These are phyloP conservation scores for Litoditis marina DNA, from an alignment of 2,888 invertebrate species.

Conservation along the genomic window DNA sequence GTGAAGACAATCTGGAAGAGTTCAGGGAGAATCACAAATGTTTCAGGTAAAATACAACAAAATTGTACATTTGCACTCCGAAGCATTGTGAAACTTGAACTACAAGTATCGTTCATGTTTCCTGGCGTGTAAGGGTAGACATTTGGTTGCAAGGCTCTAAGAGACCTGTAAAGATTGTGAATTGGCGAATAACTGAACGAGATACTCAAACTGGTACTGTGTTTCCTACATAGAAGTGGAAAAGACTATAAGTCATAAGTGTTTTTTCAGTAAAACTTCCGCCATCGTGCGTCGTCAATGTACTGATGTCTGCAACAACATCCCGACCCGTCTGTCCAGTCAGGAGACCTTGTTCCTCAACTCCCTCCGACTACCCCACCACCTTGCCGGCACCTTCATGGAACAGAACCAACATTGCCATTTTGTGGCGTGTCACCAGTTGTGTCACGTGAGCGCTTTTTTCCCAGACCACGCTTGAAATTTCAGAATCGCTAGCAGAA, in stretches of 20 bases:
- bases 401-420: constrained; percentile 35
- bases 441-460: constrained; percentile 35
- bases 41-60: constrained; percentile 14
- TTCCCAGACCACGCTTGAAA: too few species aligned
- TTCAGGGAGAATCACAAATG: constrained; percentile 33
- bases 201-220: too few species aligned
- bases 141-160: background rate
- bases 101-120: background rate
- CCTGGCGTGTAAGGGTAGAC: background rate
- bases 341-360: constrained; percentile 8
- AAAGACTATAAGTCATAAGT: too few species aligned
- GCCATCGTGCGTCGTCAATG: constrained; percentile 30
- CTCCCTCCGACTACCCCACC: constrained; percentile 4
- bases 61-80: background rate
- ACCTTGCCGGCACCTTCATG: constrained; percentile 21
- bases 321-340: constrained; percentile 1
- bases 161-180: too few species aligned
- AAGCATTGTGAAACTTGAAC: background rate
- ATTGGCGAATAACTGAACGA: too few species aligned
- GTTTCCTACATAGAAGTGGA: too few species aligned
- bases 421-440: constrained; percentile 37
- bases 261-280: constrained; percentile 23
- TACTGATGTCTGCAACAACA: constrained; percentile 29
- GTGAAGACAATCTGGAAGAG: constrained; percentile 22
- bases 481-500: too few species aligned